Percentiles rank a stretch among this genome's conserved stretches.
Evolutionary conservation across 2,888 invertebrate genomes (phyloP).

Genomic region (Nemapogon koenigi): DNA sequence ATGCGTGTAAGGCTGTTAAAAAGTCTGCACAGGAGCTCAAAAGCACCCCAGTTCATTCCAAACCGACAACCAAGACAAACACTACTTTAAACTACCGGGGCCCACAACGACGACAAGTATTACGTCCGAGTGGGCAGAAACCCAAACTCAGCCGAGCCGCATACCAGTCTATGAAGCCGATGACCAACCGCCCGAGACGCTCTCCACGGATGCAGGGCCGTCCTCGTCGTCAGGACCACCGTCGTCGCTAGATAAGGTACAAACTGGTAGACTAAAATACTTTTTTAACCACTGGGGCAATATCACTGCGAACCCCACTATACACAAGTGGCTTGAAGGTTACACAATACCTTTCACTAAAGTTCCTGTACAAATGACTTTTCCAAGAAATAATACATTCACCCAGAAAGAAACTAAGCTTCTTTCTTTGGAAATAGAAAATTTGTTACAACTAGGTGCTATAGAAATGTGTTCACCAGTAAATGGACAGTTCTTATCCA

Average conservation of each 20-base stretch:
- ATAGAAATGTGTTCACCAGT: background rate
- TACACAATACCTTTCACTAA: conserved; percentile 1
- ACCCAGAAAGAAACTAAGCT: background rate
- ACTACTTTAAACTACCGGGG: no score
- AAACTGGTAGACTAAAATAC: background rate
- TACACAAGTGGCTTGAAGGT: background rate
- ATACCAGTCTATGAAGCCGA: background rate
- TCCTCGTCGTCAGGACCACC: no score
- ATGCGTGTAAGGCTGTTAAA: conserved; percentile 6
- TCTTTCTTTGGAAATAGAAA: background rate
- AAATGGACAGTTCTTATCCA: conserved; percentile 5
- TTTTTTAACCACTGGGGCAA: conserved; percentile 2
- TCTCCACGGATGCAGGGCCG: background rate
- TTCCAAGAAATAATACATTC: background rate
- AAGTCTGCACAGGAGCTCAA: background rate
- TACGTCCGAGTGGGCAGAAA: no score
- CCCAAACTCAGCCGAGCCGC: background rate
- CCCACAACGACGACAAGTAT: no score
- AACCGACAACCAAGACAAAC: no score
- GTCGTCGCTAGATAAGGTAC: no score
- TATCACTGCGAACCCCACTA: background rate
- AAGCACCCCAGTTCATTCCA: no score
- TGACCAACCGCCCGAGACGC: background rate
- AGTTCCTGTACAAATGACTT: background rate
- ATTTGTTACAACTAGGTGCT: background rate